Base-by-base conservation (phyloP, 1,140 invertebrate genomes). In the Drosophila sulfurigaster region DNA sequence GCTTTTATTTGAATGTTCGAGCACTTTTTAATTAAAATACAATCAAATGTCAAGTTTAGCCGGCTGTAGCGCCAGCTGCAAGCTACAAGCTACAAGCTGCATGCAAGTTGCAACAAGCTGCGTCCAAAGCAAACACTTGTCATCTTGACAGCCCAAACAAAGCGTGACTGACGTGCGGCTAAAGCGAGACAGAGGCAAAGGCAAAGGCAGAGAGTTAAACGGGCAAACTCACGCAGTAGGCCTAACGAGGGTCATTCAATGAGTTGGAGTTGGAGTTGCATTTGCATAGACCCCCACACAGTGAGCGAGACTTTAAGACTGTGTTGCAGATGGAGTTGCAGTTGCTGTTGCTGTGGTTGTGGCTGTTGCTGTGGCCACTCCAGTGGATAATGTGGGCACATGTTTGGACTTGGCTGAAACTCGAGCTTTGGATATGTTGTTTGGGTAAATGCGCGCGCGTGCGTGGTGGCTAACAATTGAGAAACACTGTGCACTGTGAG, bases 21-120 rank as follows among this genome's bases (percentile, higher is more conserved):
- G 51, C 78, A 76, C 68, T 85, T 89, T 91, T 91, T 91, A 91
- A 91, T 91, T 91, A 91, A 91, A 91, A 82, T 81, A 81, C 87
- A 82, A 91, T 91, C 87, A 91, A 91, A 91, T 91, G 87, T 91
- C 87, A 91, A 91, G 87, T 91, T 91, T 91, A 91, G 13, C 78
- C 75, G 63, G 68, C 74, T 65, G 70, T 60, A 79, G 83, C 83
- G 80, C 85, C 80, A 79, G 79, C 77, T 89, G 81, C 64, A 81
- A 65, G 58, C 49, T 16, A 11, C 28, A 60, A 20, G 43, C 28
- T 46, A 46, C 25, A 46, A 49, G 57, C 43, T 41, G 58, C 32
- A 35, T 46, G 58, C 35, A 51, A 43, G 32, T 25, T 43, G 46
- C 64, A 58, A 57, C 65, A 74, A 57, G 32, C 57, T 38, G 63